Base-by-base conservation (phyloP, 2,113 vertebrate genomes). In the Leucopternis melanops region DNA sequence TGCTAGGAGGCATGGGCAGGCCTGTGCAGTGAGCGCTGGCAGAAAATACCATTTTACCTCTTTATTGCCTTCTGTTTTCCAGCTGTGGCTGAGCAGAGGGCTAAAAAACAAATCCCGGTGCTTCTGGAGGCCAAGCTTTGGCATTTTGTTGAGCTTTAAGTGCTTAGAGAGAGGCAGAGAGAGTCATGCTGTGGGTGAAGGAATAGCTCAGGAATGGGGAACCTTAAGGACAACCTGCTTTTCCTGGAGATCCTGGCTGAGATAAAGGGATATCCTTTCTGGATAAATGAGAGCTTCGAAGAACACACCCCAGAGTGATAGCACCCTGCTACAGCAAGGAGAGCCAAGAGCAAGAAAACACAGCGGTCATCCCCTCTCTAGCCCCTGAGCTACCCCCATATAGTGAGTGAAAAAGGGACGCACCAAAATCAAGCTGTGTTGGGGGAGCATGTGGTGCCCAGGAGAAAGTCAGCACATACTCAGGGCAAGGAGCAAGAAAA, bases 401-500 rank as follows among this genome's bases (percentile, higher is more conserved):
- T 1, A 8, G 10, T n/a, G 57, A 61, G 32, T 9, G 65, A 27
- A 49, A 44, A 27, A 45, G 45, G 36, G 13, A 22, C 5, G 1
- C 42, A 11, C 34, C 55, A 25, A 52, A 8, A 1, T 14, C 72
- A 19, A 23, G 72, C 21, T 0, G 1, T 10, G 32, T 3, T 25
- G 25, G 38, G 23, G 63, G 27, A 89, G 45, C 27, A 13, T 1
- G 34, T 10, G 58, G 49, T 36, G 26, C 49, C 23, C 83, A 52
- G 87, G 27, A 81, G 67, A 89, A 86, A 45, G 25, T 6, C 84
- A 71, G 90, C 16, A n/a, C 18, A 6, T 0, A 19, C 19, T 42
- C 9, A 20, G 72, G 75, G 34, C 44, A 42, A 57, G 73, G n/a
- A 78, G 55, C 27, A 54, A 10, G 6, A 55, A 57, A 62, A 62